Conservation (phyloP, 30 jellyfish, hydroid and myxozoan genomes). For the Turritopsis rubra region DNA sequence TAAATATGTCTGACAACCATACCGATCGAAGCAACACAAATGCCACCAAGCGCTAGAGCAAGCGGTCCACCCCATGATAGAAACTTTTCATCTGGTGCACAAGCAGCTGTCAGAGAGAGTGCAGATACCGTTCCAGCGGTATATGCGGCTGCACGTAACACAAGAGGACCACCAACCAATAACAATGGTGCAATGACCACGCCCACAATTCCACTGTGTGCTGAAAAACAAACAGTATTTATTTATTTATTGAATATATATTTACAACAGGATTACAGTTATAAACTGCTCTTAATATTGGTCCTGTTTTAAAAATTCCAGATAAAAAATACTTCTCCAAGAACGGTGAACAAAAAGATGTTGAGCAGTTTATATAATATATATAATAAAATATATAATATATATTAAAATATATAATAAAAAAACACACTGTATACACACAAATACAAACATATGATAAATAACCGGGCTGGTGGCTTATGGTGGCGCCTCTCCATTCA, state of each 20-base stretch:
- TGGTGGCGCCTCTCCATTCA: too few species aligned
- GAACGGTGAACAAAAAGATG: too few species aligned
- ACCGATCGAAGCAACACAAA: slow-evolving; percentile 83
- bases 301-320: too few species aligned
- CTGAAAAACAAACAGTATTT: slow-evolving; percentile 20
- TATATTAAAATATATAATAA: too few species aligned
- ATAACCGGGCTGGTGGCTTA: too few species aligned
- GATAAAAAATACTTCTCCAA: too few species aligned
- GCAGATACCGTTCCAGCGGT: slow-evolving; percentile 96
- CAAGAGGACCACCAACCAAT: slow-evolving; percentile 89
- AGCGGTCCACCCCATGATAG: slow-evolving; percentile 98
- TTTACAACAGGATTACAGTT: too few species aligned
- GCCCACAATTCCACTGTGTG: slow-evolving; percentile 89
- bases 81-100: slow-evolving; percentile 88
- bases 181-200: slow-evolving; percentile 87
- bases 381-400: too few species aligned
- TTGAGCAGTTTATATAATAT: too few species aligned
- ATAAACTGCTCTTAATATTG: too few species aligned
- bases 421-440: too few species aligned
- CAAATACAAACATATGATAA: too few species aligned
- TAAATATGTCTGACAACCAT: background rate
- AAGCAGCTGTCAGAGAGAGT: slow-evolving; percentile 87
- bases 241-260: background rate
- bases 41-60: slow-evolving; percentile 80
- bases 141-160: slow-evolving; percentile 88